Percentiles rank a stretch among this genome's conserved stretches.
These are phyloP conservation scores for Mixornis gularis DNA, from an alignment of 2,113 vertebrate species.

Conservation along the genomic window DNA sequence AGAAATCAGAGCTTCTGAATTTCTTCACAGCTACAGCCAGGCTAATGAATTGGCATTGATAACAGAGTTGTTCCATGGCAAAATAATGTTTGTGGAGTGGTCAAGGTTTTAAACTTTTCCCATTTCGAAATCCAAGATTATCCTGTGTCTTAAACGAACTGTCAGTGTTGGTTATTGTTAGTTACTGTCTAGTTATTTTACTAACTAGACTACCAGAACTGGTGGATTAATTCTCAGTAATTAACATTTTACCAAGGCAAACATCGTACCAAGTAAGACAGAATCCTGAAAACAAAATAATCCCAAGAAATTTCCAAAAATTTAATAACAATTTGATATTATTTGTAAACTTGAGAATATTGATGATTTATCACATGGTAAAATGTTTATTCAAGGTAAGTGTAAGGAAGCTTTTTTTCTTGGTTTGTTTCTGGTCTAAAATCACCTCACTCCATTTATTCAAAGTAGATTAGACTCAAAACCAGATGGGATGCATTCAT, in stretches of 20 bases:
- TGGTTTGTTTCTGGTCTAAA: not conserved
- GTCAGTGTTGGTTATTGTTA: not conserved
- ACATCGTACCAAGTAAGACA: not conserved
- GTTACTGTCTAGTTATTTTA: no score
- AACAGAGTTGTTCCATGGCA: not conserved
- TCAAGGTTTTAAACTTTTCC: not conserved
- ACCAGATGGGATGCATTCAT: not conserved
- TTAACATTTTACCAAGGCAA: not conserved
- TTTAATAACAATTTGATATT: not conserved
- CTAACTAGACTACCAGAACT: not conserved
- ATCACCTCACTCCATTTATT: not conserved
- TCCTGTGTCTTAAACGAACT: not conserved
- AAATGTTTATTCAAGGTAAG: not conserved
- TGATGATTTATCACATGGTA: not conserved
- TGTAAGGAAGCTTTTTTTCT: not conserved
- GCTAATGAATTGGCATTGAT: not conserved
- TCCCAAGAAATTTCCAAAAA: not conserved
- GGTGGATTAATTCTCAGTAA: not conserved
- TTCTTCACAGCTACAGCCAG: not conserved
- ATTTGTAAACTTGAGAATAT: not conserved
- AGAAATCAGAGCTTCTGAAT: not conserved
- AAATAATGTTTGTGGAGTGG: not conserved
- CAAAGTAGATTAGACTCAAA: not conserved
- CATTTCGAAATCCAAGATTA: not conserved
- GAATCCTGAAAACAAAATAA: not conserved